phyloP scores from a whole-genome alignment of 2,888 invertebrate species.

The Toxonevra muliebris region DNA sequence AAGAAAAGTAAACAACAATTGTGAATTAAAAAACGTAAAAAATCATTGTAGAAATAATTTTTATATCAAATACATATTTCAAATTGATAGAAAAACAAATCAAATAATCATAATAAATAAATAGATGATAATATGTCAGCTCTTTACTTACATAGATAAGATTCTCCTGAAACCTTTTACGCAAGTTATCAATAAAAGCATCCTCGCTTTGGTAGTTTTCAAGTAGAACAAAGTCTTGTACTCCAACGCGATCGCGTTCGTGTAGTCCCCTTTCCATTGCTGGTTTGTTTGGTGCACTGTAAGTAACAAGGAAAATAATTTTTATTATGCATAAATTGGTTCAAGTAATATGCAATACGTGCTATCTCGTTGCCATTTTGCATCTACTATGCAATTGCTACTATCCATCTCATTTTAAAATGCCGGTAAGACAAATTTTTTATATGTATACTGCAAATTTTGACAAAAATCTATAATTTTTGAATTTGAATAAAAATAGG shows the following conservation, averaged over 20 bases:
- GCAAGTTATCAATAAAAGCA: constrained; percentile 87
- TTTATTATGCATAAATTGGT: neutral
- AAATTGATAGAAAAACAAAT: neutral
- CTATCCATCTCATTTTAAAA: no score
- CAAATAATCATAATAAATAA: constrained; percentile 1
- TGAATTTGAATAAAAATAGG: no score
- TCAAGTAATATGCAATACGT: no score
- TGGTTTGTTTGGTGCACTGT: constrained; percentile 47
- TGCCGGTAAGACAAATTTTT: no score
- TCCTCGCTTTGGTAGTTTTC: constrained; percentile 84
- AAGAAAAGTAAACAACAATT: constrained; percentile 6
- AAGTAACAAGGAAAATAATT: constrained; percentile 30
- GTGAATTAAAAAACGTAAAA: neutral
- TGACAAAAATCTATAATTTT: no score
- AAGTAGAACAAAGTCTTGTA: constrained; percentile 90
- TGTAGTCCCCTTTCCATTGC: constrained; percentile 83
- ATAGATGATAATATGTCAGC: neutral
- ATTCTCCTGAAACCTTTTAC: constrained; percentile 85
- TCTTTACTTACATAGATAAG: constrained; percentile 85
- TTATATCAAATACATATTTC: no score
- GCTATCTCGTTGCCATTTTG: no score
- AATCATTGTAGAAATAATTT: neutral
- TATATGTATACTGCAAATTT: no score
- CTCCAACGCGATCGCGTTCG: constrained; percentile 87
- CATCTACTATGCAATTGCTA: no score